These are phyloP conservation scores for Alfaro cultratus DNA, from an alignment of 2,797 vertebrate genomes.

Conservation along the genomic window DNA sequence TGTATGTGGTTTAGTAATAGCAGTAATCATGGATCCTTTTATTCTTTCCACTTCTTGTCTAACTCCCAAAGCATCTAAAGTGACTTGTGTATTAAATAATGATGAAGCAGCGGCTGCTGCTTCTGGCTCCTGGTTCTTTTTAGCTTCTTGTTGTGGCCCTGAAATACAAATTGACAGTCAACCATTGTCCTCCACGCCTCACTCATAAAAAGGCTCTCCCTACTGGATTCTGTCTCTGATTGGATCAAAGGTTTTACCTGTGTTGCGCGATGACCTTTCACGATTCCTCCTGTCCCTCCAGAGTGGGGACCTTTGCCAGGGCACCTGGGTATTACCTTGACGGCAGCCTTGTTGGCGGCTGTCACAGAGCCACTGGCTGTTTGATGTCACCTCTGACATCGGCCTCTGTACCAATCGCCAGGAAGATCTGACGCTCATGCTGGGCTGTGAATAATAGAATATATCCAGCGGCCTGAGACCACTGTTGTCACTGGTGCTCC, in stretches of 20 bases:
- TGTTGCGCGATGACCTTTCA: constrained; percentile 71
- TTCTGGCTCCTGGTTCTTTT: constrained; percentile 38
- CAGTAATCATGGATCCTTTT: constrained; percentile 60
- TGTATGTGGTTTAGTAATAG: constrained; percentile 78
- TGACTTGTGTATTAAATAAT: constrained; percentile 61
- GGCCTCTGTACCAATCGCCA: constrained; percentile 53
- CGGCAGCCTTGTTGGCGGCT: constrained; percentile 40
- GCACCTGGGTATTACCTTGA: constrained; percentile 67
- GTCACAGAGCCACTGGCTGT: constrained; percentile 71
- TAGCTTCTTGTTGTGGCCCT: constrained; percentile 36
- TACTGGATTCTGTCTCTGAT: constrained; percentile 65
- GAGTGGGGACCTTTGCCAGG: constrained; percentile 55
- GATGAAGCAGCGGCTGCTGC: constrained; percentile 45
- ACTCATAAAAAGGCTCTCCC: constrained; percentile 50
- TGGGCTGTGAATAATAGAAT: constrained; percentile 74
- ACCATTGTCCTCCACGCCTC: constrained; percentile 38
- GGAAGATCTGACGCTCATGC: constrained; percentile 65
- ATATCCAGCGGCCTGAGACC: constrained; percentile 60
- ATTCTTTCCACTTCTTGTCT: constrained; percentile 64
- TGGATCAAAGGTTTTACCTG: constrained; percentile 80
- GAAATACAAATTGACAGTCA: constrained; percentile 65
- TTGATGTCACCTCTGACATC: constrained; percentile 75
- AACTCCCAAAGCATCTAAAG: constrained; percentile 56
- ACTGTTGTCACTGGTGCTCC: constrained; percentile 55
- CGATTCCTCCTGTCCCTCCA: constrained; percentile 55